phyloP scores from a whole-genome alignment of 64 coral and sea anemone genomes.

The Orbicella faveolata region DNA sequence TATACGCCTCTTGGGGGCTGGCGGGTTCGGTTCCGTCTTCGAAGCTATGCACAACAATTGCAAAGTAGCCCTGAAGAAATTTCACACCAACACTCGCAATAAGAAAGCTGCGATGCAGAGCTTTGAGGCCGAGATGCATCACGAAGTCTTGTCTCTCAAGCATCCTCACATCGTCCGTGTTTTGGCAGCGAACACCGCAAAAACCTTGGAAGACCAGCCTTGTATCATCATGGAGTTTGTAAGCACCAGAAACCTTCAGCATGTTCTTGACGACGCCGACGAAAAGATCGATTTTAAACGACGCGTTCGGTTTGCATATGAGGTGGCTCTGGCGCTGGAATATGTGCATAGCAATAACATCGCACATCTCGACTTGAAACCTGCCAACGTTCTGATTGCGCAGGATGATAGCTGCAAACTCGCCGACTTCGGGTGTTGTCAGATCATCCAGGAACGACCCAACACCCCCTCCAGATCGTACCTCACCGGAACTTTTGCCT shows the following conservation, averaged over 20 bases:
- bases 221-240: constrained; percentile 95
- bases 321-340: constrained; percentile 74
- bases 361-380: constrained; percentile 93
- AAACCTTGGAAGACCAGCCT: constrained; percentile 76
- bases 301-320: constrained; percentile 58
- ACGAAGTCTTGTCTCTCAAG: constrained; percentile 76
- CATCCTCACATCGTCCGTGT: constrained; percentile 91
- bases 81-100: constrained; percentile 95
- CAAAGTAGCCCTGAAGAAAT: constrained; percentile 80
- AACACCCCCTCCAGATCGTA: constrained; percentile 88
- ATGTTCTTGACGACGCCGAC: constrained; percentile 68
- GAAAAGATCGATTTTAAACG: constrained; percentile 69
- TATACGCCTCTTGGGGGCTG: constrained; percentile 67
- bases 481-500: constrained; percentile 91
- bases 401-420: constrained; percentile 74
- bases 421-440: constrained; percentile 86
- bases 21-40: constrained; percentile 84
- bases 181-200: constrained; percentile 52
- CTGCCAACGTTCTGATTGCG: constrained; percentile 77
- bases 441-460: constrained; percentile 82
- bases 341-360: constrained; percentile 78
- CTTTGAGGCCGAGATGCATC: constrained; percentile 77
- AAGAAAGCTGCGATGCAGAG: constrained; percentile 98
- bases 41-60: constrained; percentile 84
- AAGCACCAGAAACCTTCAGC: constrained; percentile 83